A percentile compares a stretch with the other conserved stretches of the same genome.
Conservation (phyloP, 2,797 vertebrate genomes). For the Arctocebus calabarensis region DNA sequence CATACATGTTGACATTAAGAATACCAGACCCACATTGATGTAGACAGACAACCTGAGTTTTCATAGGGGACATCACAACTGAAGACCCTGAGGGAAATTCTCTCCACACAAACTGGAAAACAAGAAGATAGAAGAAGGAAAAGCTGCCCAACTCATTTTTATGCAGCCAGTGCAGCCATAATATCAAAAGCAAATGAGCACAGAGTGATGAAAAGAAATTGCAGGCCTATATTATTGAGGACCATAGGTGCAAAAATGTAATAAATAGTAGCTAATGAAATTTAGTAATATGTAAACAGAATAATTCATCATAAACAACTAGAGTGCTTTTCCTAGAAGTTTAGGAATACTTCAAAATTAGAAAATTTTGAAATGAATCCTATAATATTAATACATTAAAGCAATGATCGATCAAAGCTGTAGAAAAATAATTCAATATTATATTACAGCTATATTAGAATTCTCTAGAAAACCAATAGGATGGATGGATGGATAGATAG, state of each 20-base stretch:
- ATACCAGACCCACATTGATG: not conserved
- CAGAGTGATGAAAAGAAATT: not conserved
- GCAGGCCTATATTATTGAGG: not conserved
- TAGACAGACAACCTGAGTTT: too few relatives aligned
- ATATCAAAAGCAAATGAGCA: not conserved
- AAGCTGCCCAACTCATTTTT: not conserved
- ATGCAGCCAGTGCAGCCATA: not conserved
- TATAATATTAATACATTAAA: not conserved
- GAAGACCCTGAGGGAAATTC: not conserved
- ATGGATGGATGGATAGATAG: not conserved
- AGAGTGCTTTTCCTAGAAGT: not conserved
- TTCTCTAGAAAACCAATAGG: not conserved
- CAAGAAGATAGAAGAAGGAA: not conserved
- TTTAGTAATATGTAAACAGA: not conserved
- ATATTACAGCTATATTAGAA: not conserved
- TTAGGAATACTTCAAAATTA: not conserved
- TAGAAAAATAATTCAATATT: not conserved
- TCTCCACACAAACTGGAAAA: not conserved
- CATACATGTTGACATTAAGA: not conserved
- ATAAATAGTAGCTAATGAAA: not conserved
- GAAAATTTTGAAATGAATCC: not conserved
- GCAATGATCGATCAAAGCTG: too few relatives aligned
- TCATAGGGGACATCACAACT: too few relatives aligned
- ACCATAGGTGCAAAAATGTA: not conserved
- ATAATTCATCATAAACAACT: not conserved